Percentiles rank a stretch among this genome's conserved stretches.
These are phyloP conservation scores for Ochotona curzoniae DNA, from an alignment of 2,113 vertebrate genomes.

Conservation along the genomic window DNA sequence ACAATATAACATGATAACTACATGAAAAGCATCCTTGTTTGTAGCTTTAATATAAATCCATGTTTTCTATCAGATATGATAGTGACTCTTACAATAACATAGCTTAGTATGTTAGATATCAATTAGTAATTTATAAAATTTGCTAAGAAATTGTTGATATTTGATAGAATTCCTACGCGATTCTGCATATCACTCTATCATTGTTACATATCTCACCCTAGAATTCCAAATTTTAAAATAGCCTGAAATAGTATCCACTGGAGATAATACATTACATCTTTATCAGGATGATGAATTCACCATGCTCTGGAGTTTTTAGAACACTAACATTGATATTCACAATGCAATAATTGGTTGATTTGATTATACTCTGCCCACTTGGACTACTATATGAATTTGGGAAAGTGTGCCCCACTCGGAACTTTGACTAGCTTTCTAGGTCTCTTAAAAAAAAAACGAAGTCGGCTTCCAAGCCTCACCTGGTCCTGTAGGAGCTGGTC, in stretches of 20 bases:
- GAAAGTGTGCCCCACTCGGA: neutral
- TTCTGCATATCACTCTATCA: neutral
- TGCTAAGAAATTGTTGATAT: neutral
- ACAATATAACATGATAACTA: neutral
- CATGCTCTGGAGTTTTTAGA: neutral
- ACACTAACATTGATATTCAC: neutral
- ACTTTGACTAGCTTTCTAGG: neutral
- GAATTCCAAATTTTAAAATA: constrained; percentile 16
- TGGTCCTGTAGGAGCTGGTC: neutral
- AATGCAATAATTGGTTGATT: neutral
- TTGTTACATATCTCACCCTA: neutral
- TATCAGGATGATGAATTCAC: neutral
- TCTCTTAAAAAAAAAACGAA: neutral
- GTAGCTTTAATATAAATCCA: neutral
- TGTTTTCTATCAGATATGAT: neutral
- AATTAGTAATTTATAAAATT: neutral
- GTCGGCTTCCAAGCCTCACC: neutral
- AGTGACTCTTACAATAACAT: neutral
- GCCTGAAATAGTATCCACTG: neutral
- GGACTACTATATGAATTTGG: neutral
- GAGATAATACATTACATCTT: neutral
- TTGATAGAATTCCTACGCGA: neutral
- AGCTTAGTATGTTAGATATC: neutral
- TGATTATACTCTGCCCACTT: neutral
- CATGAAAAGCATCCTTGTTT: neutral